Base-by-base conservation (phyloP, 2,113 vertebrate genomes). In the Rhipidura dahli region DNA sequence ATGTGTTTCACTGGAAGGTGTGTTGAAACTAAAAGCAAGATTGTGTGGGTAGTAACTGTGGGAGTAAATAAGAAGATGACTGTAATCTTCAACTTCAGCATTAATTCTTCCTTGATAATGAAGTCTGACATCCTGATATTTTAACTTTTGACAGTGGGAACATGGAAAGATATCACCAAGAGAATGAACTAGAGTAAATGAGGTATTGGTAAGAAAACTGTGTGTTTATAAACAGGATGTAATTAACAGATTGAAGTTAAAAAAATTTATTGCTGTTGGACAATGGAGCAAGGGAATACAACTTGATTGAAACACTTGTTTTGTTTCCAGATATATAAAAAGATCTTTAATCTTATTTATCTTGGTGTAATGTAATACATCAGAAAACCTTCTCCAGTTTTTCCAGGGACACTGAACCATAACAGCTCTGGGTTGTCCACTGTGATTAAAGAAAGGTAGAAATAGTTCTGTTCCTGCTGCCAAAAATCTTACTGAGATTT, bases 371-470 rank as follows among this genome's bases (percentile, higher is more conserved):
- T 45, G 4, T 42, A 83, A 83, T 92, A 69, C 22, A 78, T 91
- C 40, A 78, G 69, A 86, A 87, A 90, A 61, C 10, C 37, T 80
- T 65, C 37, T 89, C 30, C 90, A 70, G 33, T 93, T 94, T 35
- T 94, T 92, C 39, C 49, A 75, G 64, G 49, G 61, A 26, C 81
- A 92, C 45, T 81, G 93, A 95, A 84, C 53, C 49, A 9, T 83
- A 92, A 93, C n/a, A 92, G 37, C 37, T 90, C 60, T 76, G 63
- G 6, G 24, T 65, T 95, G 70, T 91, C 50, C 60, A 47, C n/a
- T 86, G 86, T 73, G 75, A 82, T 94, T 92, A 90, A 92, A 84
- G 47, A 68, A 93, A 85, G 64, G 83, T 47, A 94, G 83, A 93
- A 96, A 82, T 81, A 76, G 75, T 93, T 94, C 81, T 75, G 35